Evolutionary conservation across 2,888 invertebrate genomes (phyloP), one percentile per base, ranked within the genome.

Genomic region (Ophraella communa): DNA sequence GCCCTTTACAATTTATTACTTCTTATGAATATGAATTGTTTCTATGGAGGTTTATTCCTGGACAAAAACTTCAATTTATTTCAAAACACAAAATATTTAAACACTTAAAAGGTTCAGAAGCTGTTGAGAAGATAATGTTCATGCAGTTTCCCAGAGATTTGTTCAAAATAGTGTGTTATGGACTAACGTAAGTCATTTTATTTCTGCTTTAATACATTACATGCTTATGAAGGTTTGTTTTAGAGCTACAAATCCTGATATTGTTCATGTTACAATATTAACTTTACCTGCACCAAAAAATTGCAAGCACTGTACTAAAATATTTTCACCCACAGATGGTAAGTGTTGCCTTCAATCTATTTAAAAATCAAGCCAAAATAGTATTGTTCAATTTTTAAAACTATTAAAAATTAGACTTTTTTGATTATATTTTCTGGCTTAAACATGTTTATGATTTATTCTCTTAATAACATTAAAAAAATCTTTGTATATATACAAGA

Each of bases 71-170:
- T 35, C 74, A 76, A 56, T 78, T 77, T 70, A 68, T 81, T 8
- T 78, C 81, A 3, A 81, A 80, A 71, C 81, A 82, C 72, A 78
- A 78, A 69, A 81, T 83, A 63, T 83, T 83, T 71, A 81, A 80
- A 67, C 60, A 65, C 21, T 73, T 78, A 58, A 79, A 79, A 69
- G 78, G 75, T 35, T 59, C 68, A 14, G 77, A 77, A 47, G 73
- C 73, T 68, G 77, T 81, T 54, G 79, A 91, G 65, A 87, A 86
- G 74, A 86, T 91, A 70, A 85, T 87, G 71, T 87, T 91, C 74
- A 89, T 89, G 79, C 90, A 91, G 77, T 91, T 90, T 88, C 90
- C 90, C 35, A 85, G 85, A 73, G 89, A 90, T 79, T 83, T 86
- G 47, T 84, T 86, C 69, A 88, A 88, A 77, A 82, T 91, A 51